Evolutionary conservation across 2,113 vertebrate genomes (phyloP), one percentile per base, ranked within the genome.

Genomic region (Sinocyclocheilus rhinocerous): DNA sequence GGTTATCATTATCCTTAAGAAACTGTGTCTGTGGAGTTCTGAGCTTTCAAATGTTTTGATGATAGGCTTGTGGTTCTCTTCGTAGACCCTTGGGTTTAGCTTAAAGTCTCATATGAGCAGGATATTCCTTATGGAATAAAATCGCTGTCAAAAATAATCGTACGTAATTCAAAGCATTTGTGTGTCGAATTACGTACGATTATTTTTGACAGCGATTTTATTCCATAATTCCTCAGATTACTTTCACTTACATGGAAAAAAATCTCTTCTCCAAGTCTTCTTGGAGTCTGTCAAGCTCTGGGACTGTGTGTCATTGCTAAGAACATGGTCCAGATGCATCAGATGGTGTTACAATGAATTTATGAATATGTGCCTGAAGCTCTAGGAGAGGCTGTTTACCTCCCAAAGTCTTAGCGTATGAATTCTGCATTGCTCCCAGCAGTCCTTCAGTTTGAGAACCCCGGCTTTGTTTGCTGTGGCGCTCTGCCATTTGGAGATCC

Each of bases 401-500:
- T 57, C 12, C 20, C 36, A 86, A 67, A 65, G 33, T 84, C 72
- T 79, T 48, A 81, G 67, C 3, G n/a, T 29, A 4, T 24, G 81
- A 26, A 81, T 42, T 61, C 33, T 42, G 39, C 10, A 59, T 48
- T 45, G n/a, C 33, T 92, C 72, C 52, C 83, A 65, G 87, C 85
- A 81, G 85, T 88, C 88, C 89, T 87, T 87, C 18, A 36, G 69
- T 80, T 91, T 79, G 89, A 90, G 84, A 89, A 39, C 85, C 52
- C 33, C 82, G 26, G 87, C 85, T 59, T 78, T 50, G 77, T 85
- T 87, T 85, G 86, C 81, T 72, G 80, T 79, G 73, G 84, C 80
- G 89, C 81, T 92, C 91, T 83, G 45, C 91, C 90, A 90, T 92
- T 92, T 89, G 70, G 73, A 90, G 88, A 92, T 93, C 76, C 89